Conservation (phyloP, 2,113 vertebrate species). For the Xenopus tropicalis region UCB_Xtro_10.0 CM004447.2:144498001-144498500, state of each 20-base stretch:
- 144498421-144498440: too few relatives aligned
- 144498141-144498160: constrained; percentile 9
- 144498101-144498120: not conserved
- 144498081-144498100: not conserved
- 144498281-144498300: not conserved
- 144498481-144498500: too few relatives aligned
- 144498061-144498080: not conserved
- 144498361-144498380: not conserved
- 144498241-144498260: constrained; percentile 10
- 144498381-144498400: not conserved
- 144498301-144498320: not conserved
- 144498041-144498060: not conserved
- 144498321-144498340: constrained; percentile 5
- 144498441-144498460: too few relatives aligned
- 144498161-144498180: not conserved
- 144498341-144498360: not conserved
- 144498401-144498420: too few relatives aligned
- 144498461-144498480: too few relatives aligned
- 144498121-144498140: not conserved
- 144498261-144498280: constrained; percentile 2
- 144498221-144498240: not conserved
- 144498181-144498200: constrained; percentile 6
- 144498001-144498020: too few relatives aligned
- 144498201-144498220: not conserved
- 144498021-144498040: too few relatives aligned